phyloP scores from a whole-genome alignment of 2,113 vertebrate species.

The Platysternon megacephalum region DNA sequence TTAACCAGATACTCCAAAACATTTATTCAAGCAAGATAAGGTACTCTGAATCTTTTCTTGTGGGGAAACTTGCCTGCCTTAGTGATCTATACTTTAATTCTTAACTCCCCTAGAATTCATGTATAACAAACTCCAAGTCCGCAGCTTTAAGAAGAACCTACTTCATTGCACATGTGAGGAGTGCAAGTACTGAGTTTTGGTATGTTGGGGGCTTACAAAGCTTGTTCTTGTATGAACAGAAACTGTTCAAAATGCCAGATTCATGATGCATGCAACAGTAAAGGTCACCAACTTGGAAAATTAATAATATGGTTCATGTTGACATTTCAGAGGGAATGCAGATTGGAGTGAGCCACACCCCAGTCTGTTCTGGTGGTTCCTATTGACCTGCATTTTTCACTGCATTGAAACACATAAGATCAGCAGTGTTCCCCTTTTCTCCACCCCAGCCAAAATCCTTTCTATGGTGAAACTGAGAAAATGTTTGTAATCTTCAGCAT shows the following conservation, averaged over 20 bases:
- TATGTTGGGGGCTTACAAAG: background rate
- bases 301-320: slow-evolving; percentile 20
- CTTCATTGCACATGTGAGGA: background rate
- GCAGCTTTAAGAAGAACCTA: background rate
- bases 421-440: slow-evolving; percentile 8
- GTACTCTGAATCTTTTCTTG: background rate
- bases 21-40: background rate
- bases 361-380: background rate
- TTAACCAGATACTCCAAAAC: background rate
- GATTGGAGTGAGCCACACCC: background rate
- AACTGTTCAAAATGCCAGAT: slow-evolving; percentile 2
- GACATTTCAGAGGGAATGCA: slow-evolving; percentile 60
- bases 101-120: background rate
- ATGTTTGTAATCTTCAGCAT: background rate
- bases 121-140: background rate
- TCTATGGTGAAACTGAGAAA: slow-evolving; percentile 2
- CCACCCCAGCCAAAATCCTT: slow-evolving; percentile 15
- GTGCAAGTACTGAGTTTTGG: background rate
- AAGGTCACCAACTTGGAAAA: slow-evolving; percentile 63
- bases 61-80: background rate
- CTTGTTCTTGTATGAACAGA: background rate
- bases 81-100: background rate
- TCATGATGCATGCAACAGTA: slow-evolving; percentile 28
- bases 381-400: background rate
- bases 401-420: rapidly evolving